A percentile compares a stretch with the other conserved stretches of the same genome.
Conservation (phyloP, 64 coral and sea anemone genomes). For the Montipora efflorescens region DNA sequence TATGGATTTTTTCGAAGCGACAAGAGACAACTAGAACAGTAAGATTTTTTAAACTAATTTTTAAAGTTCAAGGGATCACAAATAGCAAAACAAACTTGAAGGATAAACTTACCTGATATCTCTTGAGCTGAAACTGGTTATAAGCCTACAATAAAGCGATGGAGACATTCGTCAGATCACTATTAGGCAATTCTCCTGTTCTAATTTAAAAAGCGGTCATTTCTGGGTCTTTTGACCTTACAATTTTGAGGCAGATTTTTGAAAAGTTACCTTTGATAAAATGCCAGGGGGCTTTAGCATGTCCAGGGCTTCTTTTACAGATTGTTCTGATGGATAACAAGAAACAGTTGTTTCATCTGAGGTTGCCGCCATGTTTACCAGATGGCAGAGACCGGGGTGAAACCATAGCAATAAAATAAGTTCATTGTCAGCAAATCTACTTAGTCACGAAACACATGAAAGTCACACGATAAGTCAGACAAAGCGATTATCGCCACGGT, state of each 20-base stretch:
- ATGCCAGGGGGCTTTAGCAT: constrained; percentile 83
- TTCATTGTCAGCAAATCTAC: neutral
- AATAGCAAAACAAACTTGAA: neutral
- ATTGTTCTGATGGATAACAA: constrained; percentile 75
- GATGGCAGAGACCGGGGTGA: neutral
- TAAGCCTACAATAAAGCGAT: constrained; percentile 66
- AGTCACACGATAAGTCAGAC: no score
- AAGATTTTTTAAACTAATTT: no score
- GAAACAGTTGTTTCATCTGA: constrained; percentile 49
- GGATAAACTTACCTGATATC: constrained; percentile 68
- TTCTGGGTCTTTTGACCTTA: neutral
- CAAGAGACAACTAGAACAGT: no score
- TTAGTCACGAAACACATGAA: neutral
- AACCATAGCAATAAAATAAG: constrained; percentile 41
- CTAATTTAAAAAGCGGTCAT: neutral
- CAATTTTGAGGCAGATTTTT: neutral
- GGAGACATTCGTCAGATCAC: neutral
- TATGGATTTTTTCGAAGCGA: no score
- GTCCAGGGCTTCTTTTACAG: constrained; percentile 85
- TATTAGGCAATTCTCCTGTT: neutral
- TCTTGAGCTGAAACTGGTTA: constrained; percentile 85
- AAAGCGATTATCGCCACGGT: no score
- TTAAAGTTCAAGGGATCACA: neutral
- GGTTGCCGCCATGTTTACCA: constrained; percentile 52
- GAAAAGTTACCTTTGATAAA: constrained; percentile 74